phyloP scores from a whole-genome alignment of 2,113 vertebrate genomes.

The Redunca redunca region DNA sequence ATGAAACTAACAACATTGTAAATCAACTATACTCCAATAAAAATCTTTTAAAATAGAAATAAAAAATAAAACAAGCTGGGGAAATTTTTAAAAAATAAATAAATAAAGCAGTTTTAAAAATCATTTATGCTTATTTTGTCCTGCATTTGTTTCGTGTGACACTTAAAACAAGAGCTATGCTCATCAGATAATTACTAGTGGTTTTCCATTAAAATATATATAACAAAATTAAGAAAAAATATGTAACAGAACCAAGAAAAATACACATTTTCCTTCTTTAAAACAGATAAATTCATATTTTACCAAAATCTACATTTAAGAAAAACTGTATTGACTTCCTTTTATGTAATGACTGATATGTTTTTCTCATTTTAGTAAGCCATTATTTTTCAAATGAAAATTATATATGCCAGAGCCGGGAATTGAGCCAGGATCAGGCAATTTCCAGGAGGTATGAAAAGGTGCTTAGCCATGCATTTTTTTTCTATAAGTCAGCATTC shows the following conservation, averaged over 20 bases:
- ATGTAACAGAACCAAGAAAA: conserved; percentile 8
- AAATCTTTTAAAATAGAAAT: neutral
- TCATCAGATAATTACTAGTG: neutral
- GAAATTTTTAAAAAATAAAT: neutral
- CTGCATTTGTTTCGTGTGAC: neutral
- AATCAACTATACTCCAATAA: neutral
- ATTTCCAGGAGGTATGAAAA: conserved; percentile 69
- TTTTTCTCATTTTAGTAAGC: conserved; percentile 56
- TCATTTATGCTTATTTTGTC: neutral
- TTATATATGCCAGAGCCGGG: conserved; percentile 48
- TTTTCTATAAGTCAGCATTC: conserved; percentile 75
- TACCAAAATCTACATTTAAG: neutral
- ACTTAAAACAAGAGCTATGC: neutral
- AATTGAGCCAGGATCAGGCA: conserved; percentile 63
- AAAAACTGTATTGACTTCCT: neutral
- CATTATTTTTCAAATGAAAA: conserved; percentile 50
- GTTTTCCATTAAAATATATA: neutral
- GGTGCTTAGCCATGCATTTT: conserved; percentile 79
- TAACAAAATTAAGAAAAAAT: neutral
- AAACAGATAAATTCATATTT: neutral
- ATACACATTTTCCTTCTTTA: neutral
- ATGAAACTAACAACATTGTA: neutral
- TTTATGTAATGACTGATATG: conserved; percentile 13
- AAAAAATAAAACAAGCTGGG: neutral
- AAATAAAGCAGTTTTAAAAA: neutral